phyloP scores from a whole-genome alignment of 1,140 invertebrate species.

The Dendroctonus ponderosae region DNA sequence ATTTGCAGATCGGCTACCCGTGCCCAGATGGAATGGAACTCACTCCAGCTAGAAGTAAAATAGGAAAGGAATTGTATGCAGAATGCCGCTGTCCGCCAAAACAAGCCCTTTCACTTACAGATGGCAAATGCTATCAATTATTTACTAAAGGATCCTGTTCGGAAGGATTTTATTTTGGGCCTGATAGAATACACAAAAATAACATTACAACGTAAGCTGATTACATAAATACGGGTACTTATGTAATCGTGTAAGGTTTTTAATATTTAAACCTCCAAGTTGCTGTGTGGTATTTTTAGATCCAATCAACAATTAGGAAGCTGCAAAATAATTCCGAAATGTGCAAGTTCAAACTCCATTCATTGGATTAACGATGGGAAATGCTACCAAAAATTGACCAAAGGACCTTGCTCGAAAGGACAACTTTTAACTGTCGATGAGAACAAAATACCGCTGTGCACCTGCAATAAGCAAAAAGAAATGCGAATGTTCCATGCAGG shows the following conservation, averaged over 20 bases:
- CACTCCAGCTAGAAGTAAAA: constrained; percentile 57
- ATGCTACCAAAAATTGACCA: constrained; percentile 66
- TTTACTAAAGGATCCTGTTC: constrained; percentile 70
- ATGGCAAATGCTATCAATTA: constrained; percentile 64
- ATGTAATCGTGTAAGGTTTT: too few relatives aligned
- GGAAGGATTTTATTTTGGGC: constrained; percentile 68
- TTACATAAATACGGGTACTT: neutral
- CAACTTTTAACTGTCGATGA: constrained; percentile 59
- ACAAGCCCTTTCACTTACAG: constrained; percentile 61
- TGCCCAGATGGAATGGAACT: constrained; percentile 82
- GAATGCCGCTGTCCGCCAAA: constrained; percentile 78
- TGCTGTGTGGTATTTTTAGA: constrained; percentile 37
- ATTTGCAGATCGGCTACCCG: constrained; percentile 65
- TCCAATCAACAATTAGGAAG: constrained; percentile 62
- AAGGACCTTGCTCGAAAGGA: constrained; percentile 73
- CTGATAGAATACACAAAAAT: constrained; percentile 51
- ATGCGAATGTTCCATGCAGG: constrained; percentile 37
- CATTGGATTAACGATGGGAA: constrained; percentile 71
- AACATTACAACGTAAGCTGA: constrained; percentile 29
- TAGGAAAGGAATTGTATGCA: constrained; percentile 59
- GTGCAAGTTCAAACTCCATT: constrained; percentile 59
- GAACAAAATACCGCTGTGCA: constrained; percentile 40
- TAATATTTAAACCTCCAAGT: too few relatives aligned
- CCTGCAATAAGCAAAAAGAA: constrained; percentile 34
- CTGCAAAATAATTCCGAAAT: constrained; percentile 63